Evolutionary conservation across 2,888 invertebrate species (phyloP), one percentile per base, ranked within the genome.

Genomic region (Dicyrtomina minuta): DNA sequence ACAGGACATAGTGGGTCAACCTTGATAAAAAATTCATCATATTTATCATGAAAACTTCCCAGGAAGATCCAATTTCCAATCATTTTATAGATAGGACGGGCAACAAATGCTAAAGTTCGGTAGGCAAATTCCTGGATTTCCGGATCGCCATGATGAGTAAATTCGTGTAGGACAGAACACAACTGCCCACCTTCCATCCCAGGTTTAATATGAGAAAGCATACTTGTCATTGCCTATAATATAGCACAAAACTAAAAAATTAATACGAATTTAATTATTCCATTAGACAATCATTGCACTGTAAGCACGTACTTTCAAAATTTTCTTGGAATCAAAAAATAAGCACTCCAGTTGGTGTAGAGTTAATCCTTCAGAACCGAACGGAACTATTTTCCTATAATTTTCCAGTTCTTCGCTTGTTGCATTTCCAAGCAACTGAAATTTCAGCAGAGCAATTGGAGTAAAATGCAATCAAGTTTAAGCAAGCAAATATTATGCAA

Each of bases 81-180:
- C 61, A 68, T 61, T 51, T 58, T 43, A 53, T 60, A 61, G n/a
- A 68, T 24, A 12, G 68, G 68, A 20, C 55, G 26, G 2, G 58
- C 22, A 3, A 68, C 61, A 24, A 41, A 41, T 12, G 68, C 53
- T 43, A 68, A 44, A 17, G 61, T 61, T 10, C 60, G 49, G 17
- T 44, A 53, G 17, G 68, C 61, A 43, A 68, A 61, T n/a, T 68
- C 60, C 43, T 68, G 68, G 13, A 68, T 68, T 43, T 61, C 55
- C 8, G 68, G 68, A 44, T 68, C 68, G n/a, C 68, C 68, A 68
- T 68, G 68, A 10, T 60, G 20, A 20, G 61, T 61, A 55, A 68
- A 68, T 13, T 68, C 68, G 22, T 61, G 61, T 22, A 68, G 51
- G n/a, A 53, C 15, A 5, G 61, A 51, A 33, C 61, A 61, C 15